These are phyloP conservation scores for Lucilia cuprina DNA, from an alignment of 1,140 invertebrate species.

Conservation along the genomic window DNA sequence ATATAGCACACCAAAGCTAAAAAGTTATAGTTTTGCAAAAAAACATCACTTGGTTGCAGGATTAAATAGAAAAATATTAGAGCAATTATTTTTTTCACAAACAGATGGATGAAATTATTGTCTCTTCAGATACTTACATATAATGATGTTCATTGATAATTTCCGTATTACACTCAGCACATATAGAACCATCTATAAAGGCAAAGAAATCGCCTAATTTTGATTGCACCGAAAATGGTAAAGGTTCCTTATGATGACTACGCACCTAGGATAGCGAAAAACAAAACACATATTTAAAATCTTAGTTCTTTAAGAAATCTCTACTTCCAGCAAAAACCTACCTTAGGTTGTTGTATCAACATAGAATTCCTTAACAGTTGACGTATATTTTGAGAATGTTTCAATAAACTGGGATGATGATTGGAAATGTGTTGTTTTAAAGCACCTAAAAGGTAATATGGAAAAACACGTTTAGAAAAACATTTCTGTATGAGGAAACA, in stretches of 20 bases:
- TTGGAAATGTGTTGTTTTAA: constrained; percentile 66
- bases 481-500: not conserved
- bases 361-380: constrained; percentile 53
- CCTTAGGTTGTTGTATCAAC: constrained; percentile 53
- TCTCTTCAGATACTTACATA: constrained; percentile 46
- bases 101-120: not conserved
- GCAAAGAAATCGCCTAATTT: constrained; percentile 54
- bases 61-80: too few relatives aligned
- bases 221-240: constrained; percentile 48
- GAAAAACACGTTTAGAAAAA: not conserved
- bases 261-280: constrained; percentile 43
- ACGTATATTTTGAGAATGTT: constrained; percentile 50
- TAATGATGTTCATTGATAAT: constrained; percentile 55
- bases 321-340: not conserved
- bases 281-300: not conserved
- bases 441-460: constrained; percentile 56
- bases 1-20: too few relatives aligned
- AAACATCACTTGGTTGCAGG: too few relatives aligned
- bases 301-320: not conserved
- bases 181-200: constrained; percentile 53
- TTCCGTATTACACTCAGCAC: constrained; percentile 56
- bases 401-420: constrained; percentile 62
- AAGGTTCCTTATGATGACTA: constrained; percentile 54
- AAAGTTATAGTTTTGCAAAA: too few relatives aligned
- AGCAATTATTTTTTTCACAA: too few relatives aligned